phyloP scores from a whole-genome alignment of 2,113 vertebrate genomes.

The Pelusios castaneus region DNA sequence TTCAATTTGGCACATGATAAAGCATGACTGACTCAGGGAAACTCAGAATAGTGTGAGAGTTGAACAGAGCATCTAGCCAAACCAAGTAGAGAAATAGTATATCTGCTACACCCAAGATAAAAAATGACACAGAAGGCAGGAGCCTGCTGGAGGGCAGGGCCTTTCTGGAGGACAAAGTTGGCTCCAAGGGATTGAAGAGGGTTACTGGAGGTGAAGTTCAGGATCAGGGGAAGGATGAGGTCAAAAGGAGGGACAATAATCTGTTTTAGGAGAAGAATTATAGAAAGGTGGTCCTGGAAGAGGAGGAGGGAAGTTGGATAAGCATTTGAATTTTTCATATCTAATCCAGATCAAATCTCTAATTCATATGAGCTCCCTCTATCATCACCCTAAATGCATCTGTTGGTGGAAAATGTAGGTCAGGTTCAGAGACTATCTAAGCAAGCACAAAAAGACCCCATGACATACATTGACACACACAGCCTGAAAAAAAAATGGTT shows the following conservation, averaged over 20 bases:
- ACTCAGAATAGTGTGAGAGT: not conserved
- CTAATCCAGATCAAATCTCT: not conserved
- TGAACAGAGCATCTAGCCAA: not conserved
- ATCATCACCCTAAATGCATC: not conserved
- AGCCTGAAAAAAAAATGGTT: not conserved
- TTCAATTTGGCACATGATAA: constrained; percentile 10
- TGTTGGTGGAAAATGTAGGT: not conserved
- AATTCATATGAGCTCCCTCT: not conserved
- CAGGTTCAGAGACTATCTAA: not conserved
- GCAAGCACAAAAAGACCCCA: fast-evolving
- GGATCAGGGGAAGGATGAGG: not conserved
- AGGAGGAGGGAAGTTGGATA: not conserved
- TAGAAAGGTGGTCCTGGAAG: not conserved
- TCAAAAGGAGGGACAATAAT: not conserved
- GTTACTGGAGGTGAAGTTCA: not conserved
- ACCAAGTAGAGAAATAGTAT: not conserved
- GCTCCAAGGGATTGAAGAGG: not conserved
- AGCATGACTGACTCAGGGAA: not conserved
- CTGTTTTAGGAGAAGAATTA: not conserved
- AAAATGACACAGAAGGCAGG: not conserved
- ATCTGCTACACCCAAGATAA: not conserved
- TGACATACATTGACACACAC: not conserved
- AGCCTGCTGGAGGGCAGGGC: not conserved
- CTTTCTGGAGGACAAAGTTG: not conserved
- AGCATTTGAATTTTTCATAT: not conserved